Evolutionary conservation across 2,797 vertebrate genomes (phyloP).

Genomic region (Vespertilio murinus): DNA sequence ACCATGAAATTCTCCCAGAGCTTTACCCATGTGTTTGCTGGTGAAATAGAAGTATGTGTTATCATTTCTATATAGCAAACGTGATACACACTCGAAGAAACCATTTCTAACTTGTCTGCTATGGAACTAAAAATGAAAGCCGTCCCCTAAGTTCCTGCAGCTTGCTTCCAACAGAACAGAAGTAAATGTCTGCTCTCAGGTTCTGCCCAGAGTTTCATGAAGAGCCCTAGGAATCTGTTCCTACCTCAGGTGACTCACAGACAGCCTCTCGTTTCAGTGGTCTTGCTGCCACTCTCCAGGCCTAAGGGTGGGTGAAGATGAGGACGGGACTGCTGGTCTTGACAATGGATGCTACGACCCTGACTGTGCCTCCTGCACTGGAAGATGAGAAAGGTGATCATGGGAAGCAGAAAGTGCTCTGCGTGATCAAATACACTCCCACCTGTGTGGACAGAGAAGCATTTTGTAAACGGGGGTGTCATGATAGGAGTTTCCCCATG

Average conservation of each 20-base stretch:
- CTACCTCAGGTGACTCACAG: background rate
- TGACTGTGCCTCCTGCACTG: background rate
- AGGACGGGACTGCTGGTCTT: background rate
- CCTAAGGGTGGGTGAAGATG: background rate
- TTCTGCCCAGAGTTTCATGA: background rate
- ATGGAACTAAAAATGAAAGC: slow-evolving; percentile 1
- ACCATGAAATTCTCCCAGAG: background rate
- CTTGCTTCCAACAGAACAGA: background rate
- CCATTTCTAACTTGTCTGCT: background rate
- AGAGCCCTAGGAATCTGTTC: background rate
- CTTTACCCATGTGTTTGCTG: background rate
- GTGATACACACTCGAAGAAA: background rate
- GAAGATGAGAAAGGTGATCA: background rate
- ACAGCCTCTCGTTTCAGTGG: background rate
- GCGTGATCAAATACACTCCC: background rate
- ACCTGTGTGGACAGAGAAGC: background rate
- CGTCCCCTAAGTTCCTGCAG: background rate
- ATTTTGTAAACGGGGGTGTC: background rate
- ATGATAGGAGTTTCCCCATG: background rate
- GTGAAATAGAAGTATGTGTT: background rate
- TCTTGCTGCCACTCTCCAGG: background rate
- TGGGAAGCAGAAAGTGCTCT: background rate
- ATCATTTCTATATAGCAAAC: background rate
- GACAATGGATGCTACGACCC: background rate
- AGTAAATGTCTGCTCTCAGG: background rate